phyloP scores from a whole-genome alignment of 2,888 invertebrate species.

The Yponomeuta malinellus region DNA sequence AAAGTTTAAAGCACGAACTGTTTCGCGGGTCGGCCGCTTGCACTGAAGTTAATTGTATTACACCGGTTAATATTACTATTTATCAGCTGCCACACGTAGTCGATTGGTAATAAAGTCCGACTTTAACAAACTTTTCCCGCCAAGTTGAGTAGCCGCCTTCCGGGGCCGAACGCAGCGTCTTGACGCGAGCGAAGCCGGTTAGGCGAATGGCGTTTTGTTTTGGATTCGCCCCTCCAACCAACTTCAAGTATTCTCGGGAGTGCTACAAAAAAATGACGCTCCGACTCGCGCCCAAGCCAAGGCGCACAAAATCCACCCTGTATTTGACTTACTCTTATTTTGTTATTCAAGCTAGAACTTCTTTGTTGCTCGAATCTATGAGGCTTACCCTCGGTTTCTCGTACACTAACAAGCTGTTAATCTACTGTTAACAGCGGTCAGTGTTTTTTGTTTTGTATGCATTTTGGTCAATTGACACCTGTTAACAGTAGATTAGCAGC shows the following conservation, averaged over 20 bases:
- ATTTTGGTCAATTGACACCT: too few relatives aligned
- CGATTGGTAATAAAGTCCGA: neutral
- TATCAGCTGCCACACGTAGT: too few relatives aligned
- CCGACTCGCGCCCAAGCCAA: slow-evolving; percentile 3
- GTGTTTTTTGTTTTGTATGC: too few relatives aligned
- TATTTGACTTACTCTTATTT: slow-evolving; percentile 8
- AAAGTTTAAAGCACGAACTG: slow-evolving; percentile 33
- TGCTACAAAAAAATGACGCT: slow-evolving; percentile 11
- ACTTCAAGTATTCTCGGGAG: slow-evolving; percentile 1
- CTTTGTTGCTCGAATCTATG: neutral
- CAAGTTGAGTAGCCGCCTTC: slow-evolving; percentile 25
- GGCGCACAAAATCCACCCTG: slow-evolving; percentile 1
- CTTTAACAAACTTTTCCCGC: slow-evolving; percentile 48
- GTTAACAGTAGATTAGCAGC: too few relatives aligned
- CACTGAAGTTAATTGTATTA: slow-evolving; percentile 18
- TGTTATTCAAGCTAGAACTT: neutral
- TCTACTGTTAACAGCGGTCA: too few relatives aligned
- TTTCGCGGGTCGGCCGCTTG: slow-evolving; percentile 15
- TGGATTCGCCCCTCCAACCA: slow-evolving; percentile 32
- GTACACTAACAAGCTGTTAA: too few relatives aligned
- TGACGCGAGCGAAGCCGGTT: slow-evolving; percentile 63
- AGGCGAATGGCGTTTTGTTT: slow-evolving; percentile 59
- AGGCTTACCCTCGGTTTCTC: neutral
- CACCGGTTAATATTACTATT: neutral
- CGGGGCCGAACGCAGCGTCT: slow-evolving; percentile 38